Conservation (phyloP, 2,888 invertebrate genomes). For the Rhorus exstirpatorius region DNA sequence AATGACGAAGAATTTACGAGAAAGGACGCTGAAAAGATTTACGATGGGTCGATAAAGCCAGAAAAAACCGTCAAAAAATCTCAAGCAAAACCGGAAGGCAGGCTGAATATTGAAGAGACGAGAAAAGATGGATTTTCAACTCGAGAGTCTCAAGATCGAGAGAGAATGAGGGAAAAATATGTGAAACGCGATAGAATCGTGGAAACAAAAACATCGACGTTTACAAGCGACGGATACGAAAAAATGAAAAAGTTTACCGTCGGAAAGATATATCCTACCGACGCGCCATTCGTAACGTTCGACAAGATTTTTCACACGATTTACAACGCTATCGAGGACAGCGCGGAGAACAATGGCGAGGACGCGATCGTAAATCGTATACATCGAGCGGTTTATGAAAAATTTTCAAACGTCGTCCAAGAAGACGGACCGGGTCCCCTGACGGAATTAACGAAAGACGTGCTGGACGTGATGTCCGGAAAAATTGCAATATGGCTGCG, state of each 20-base stretch:
- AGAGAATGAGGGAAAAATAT: background rate
- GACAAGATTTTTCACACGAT: slow-evolving; percentile 77
- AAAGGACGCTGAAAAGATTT: background rate
- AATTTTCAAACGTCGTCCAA: slow-evolving; percentile 72
- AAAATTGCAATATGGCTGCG: slow-evolving; percentile 80
- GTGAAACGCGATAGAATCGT: no score
- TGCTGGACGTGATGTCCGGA: slow-evolving; percentile 77
- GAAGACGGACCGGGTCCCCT: slow-evolving; percentile 73
- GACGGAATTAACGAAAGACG: slow-evolving; percentile 70
- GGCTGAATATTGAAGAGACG: background rate
- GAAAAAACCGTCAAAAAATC: background rate
- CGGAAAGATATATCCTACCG: no score
- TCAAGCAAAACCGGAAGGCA: slow-evolving; percentile 5
- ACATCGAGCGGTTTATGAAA: slow-evolving; percentile 80
- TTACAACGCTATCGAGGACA: slow-evolving; percentile 75
- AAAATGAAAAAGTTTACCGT: no score
- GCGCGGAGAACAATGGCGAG: slow-evolving; percentile 71
- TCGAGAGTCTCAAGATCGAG: background rate
- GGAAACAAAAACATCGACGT: background rate
- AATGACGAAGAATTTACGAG: background rate
- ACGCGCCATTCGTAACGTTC: slow-evolving; percentile 79
- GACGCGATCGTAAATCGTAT: slow-evolving; percentile 77
- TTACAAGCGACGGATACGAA: background rate
- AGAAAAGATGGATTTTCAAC: no score
- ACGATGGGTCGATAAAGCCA: background rate